Percentiles rank a stretch among this genome's conserved stretches.
These are phyloP conservation scores for Pelagia noctiluca DNA, from an alignment of 30 jellyfish, hydroid and myxozoan species.

Conservation along the genomic window DNA sequence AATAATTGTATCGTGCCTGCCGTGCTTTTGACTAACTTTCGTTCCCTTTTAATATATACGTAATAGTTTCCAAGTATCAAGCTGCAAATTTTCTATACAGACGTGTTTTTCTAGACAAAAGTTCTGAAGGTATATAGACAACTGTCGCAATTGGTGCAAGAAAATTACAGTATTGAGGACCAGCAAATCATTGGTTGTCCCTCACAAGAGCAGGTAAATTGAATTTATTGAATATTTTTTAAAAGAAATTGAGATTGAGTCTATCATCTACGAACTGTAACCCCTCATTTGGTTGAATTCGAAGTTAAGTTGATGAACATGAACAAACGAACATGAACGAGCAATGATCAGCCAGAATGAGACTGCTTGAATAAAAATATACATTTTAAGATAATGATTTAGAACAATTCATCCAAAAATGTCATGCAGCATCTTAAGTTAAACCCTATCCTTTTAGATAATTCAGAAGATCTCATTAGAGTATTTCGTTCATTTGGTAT, in stretches of 20 bases:
- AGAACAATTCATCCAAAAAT: neutral
- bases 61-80: neutral
- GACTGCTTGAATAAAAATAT: slow-evolving; percentile 59
- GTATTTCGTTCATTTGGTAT: too few relatives aligned
- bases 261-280: slow-evolving; percentile 73
- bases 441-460: too few relatives aligned
- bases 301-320: slow-evolving; percentile 86
- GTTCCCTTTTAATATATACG: too few relatives aligned
- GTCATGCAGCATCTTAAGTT: too few relatives aligned
- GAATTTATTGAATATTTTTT: too few relatives aligned
- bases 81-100: neutral
- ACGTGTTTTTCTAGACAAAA: slow-evolving; percentile 69
- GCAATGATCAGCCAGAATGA: slow-evolving; percentile 96
- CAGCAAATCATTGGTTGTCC: slow-evolving; percentile 97
- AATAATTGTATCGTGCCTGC: too few relatives aligned
- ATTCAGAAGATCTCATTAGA: too few relatives aligned
- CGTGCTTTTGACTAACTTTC: too few relatives aligned
- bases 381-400: neutral
- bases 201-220: slow-evolving; percentile 96
- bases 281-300: slow-evolving; percentile 78
- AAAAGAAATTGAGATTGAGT: neutral
- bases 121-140: slow-evolving; percentile 88
- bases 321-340: slow-evolving; percentile 91
- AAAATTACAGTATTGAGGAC: slow-evolving; percentile 84
- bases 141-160: slow-evolving; percentile 71